Evolutionary conservation across 2,113 vertebrate genomes (phyloP).

Genomic region (Microtus pennsylvanicus): DNA sequence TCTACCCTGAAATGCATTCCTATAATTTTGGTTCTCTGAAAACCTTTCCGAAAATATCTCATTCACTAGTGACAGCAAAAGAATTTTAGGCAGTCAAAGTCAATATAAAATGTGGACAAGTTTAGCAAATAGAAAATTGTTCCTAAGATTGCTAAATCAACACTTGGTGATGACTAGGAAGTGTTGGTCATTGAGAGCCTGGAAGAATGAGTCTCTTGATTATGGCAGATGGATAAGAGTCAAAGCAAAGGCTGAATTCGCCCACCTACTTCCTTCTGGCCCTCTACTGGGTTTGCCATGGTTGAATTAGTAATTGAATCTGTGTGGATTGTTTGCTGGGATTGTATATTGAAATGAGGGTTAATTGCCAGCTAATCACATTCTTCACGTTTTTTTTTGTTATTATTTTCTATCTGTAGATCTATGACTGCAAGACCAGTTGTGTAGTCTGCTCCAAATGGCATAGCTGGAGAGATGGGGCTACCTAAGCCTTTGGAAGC

Average conservation of each 20-base stretch:
- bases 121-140: not conserved
- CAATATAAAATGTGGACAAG: slow-evolving; percentile 11
- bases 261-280: not conserved
- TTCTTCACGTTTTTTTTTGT: not conserved
- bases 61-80: not conserved
- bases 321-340: not conserved
- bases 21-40: not conserved
- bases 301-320: slow-evolving; percentile 42
- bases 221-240: not conserved
- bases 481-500: not conserved
- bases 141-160: not conserved
- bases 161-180: not conserved
- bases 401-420: not conserved
- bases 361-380: not conserved
- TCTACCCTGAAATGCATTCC: not conserved
- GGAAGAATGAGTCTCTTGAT: not conserved
- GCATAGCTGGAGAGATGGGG: not conserved
- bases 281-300: slow-evolving; percentile 30
- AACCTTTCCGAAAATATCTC: not conserved
- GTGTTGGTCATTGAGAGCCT: not conserved
- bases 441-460: not conserved
- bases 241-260: slow-evolving; percentile 20
- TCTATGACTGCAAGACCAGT: not conserved
- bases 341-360: not conserved
- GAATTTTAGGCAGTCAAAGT: not conserved